A percentile compares a stretch with the other conserved stretches of the same genome.
Evolutionary conservation across 2,888 invertebrate species (phyloP).

Genomic region (Acrobasis consociella): DNA sequence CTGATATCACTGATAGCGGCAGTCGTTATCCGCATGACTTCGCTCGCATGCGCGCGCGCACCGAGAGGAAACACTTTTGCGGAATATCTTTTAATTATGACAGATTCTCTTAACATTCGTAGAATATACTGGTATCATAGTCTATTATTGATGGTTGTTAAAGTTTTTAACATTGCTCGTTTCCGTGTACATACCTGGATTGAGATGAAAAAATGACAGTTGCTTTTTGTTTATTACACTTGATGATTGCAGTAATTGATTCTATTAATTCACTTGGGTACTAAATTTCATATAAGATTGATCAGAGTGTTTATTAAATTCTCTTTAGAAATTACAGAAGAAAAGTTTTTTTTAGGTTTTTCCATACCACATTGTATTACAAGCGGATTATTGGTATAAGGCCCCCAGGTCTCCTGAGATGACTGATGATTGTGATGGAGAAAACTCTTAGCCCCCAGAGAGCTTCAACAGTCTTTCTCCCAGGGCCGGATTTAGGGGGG

Average conservation of each 20-base stretch:
- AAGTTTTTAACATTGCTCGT: slow-evolving; percentile 13
- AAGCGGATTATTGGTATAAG: too few species aligned
- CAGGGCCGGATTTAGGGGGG: too few species aligned
- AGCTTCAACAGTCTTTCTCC: too few species aligned
- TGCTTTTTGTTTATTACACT: not conserved
- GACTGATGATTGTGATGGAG: too few species aligned
- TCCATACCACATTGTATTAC: too few species aligned
- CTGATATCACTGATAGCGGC: slow-evolving; percentile 31
- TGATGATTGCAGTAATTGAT: not conserved
- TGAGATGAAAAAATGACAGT: not conserved
- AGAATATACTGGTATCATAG: slow-evolving; percentile 16
- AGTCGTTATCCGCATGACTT: slow-evolving; percentile 40
- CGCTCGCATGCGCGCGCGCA: slow-evolving; percentile 20
- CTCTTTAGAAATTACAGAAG: not conserved
- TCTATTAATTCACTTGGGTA: not conserved
- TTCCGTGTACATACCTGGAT: slow-evolving; percentile 11
- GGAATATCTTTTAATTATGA: slow-evolving; percentile 38
- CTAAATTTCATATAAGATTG: too few species aligned
- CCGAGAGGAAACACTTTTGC: slow-evolving; percentile 23
- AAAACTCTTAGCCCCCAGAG: too few species aligned
- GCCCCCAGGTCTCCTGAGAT: too few species aligned
- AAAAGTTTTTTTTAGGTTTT: too few species aligned
- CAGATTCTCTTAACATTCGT: slow-evolving; percentile 28
- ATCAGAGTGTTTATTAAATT: too few species aligned
- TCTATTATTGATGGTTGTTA: slow-evolving; percentile 17